Evolutionary conservation across 2,113 vertebrate species (phyloP), one percentile per base, ranked within the genome.

Genomic region (Leptodactylus fuscus): DNA sequence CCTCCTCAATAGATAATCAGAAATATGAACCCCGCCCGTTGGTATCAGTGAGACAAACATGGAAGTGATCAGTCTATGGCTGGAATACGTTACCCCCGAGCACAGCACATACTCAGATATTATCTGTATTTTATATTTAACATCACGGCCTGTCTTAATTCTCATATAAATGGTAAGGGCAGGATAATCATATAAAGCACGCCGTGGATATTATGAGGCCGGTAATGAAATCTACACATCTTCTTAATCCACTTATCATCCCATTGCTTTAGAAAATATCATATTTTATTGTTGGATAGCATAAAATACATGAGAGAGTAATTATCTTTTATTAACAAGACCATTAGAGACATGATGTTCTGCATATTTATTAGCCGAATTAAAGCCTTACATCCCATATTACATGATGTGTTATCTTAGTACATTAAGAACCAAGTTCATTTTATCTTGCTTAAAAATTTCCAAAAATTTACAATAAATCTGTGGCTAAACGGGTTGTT

Each of bases 301-400:
- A 32, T 29, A 70, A 18, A 70, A 71, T 34, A 44, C 69, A 71
- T 24, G 20, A 73, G 16, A 44, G 36, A 15, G 70, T 69, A 20
- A 69, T 69, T 69, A 69, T 69, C 65, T 69, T 36, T 73, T 73
- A 46, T 73, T 73, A 46, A 73, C 12, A 27, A 73, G n/a, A 46
- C 22, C 38, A 73, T 73, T 46, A 73, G n/a, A 38, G 70, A 73
- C 12, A 11, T 6, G 3, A 13, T 46, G 38, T 46, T 41, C 38
- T 73, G n/a, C 70, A 46, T 44, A 46, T 44, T 24, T 46, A 41
- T 24, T 73, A 24, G 20, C 4, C 1, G 36, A 44, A n/a, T 44
- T 73, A 73, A 73, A 73, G 24, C n/a, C 70, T 24, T 38, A 69
- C 22, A 38, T 69, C 65, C 65, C 3, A 22, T 11, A 69, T 32